Evolutionary conservation across 2,888 invertebrate species (phyloP), one percentile per base, ranked within the genome.

Genomic region (Leucoma salicis): DNA sequence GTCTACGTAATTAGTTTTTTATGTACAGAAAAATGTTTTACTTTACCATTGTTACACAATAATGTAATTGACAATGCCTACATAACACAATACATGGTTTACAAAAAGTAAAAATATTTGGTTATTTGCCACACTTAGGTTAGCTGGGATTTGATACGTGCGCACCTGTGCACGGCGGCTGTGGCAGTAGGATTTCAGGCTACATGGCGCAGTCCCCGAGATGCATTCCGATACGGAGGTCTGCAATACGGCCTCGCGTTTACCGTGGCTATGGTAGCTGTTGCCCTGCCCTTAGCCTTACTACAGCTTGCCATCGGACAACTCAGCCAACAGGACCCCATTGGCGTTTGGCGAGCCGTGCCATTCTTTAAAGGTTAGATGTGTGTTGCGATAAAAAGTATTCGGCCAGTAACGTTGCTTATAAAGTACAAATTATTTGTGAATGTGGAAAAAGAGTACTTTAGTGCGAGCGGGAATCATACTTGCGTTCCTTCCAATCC

Each of bases 261-360:
- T 57, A 78, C 91, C 1, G 63, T 82, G 8, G 80, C 92, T 1
- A 75, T 90, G 47, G 46, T 91, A 4, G 47, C 82, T 2, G 75
- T 93, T 12, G 92, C 92, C 2, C 70, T 92, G 24, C 93, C 93
- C 0, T 69, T 91, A n/a, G 78, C 90, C 0, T 84, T 93, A 54
- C 77, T 93, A 39, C 93, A 93, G 70, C 80, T 93, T 13, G 91
- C 92, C 0, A 74, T 92, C 0, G 93, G 93, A 4, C 92, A 93
- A 68, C 82, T 93, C 41, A 92, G 92, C 42, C 92, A 93, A 66
- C 92, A 93, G 60, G 93, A 93, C 16, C 90, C 92, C 13, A 91
- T 92, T 3, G 93, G 92, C 34, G 82, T 92, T 13, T 93, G 93
- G 93, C 85, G 91, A 51, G 93, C 92, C 0, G 92, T 93, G 27